These are phyloP conservation scores for Myotis daubentonii DNA, from an alignment of 2,797 vertebrate genomes.

Conservation along the genomic window DNA sequence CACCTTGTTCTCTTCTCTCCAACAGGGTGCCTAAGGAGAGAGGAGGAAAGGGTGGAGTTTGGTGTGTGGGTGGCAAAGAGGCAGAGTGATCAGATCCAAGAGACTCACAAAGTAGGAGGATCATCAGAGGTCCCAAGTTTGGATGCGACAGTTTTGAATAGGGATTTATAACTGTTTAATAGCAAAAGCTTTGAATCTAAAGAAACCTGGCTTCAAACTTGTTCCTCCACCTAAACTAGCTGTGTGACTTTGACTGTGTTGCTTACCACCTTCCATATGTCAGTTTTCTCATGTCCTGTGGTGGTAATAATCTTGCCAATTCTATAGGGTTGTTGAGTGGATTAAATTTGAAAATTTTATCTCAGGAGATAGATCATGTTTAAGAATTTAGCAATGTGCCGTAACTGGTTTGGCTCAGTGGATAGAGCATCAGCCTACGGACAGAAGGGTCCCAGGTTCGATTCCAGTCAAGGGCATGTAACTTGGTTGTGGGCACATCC, in stretches of 20 bases:
- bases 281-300: background rate
- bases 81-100: accelerated
- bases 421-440: no score
- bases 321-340: background rate
- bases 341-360: background rate
- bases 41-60: background rate
- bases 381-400: background rate
- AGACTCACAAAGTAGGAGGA: background rate
- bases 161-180: background rate
- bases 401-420: no score
- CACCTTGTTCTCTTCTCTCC: background rate
- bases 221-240: background rate
- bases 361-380: background rate
- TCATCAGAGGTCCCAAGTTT: background rate
- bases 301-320: background rate
- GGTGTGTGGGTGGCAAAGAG: background rate
- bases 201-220: background rate
- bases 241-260: background rate
- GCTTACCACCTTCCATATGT: background rate
- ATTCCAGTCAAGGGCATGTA: no score
- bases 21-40: background rate
- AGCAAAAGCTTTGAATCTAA: background rate
- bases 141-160: background rate
- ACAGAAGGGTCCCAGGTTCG: no score
- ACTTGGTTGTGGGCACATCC: no score